phyloP scores from a whole-genome alignment of 2,888 invertebrate genomes.

The Formica aserva region DNA sequence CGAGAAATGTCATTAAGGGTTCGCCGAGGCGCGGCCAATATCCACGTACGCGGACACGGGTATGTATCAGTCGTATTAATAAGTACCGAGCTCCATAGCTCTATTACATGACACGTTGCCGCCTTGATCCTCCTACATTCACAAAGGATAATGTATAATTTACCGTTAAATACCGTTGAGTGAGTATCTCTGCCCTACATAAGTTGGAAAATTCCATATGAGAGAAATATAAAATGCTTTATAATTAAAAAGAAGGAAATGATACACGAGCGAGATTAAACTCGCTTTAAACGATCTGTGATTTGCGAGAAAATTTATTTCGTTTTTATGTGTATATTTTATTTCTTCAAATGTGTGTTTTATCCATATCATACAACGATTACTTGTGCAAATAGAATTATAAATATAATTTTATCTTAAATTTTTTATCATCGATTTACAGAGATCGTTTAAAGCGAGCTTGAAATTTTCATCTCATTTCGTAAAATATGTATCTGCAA shows the following conservation, averaged over 20 bases:
- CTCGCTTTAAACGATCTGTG: too few relatives aligned
- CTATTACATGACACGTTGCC: constrained; percentile 10
- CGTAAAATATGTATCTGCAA: background rate
- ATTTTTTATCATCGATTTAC: background rate
- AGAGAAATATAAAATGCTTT: background rate
- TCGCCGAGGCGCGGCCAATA: constrained; percentile 77
- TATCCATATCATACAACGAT: background rate
- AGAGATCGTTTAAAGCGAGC: background rate
- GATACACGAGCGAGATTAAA: background rate
- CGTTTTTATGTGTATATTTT: too few relatives aligned
- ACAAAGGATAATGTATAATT: background rate
- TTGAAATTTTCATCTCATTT: background rate
- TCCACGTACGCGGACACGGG: constrained; percentile 52
- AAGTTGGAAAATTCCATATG: background rate
- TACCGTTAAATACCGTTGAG: background rate
- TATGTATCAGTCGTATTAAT: constrained; percentile 54
- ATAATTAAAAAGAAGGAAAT: background rate
- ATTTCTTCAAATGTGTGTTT: background rate
- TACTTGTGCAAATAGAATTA: background rate
- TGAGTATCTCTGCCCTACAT: background rate
- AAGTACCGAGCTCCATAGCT: constrained; percentile 31
- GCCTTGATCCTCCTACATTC: constrained; percentile 10
- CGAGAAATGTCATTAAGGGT: constrained; percentile 79
- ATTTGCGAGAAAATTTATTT: too few relatives aligned
- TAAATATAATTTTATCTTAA: background rate